Base-by-base conservation (phyloP, 2,113 vertebrate genomes). In the Poecile atricapillus region DNA sequence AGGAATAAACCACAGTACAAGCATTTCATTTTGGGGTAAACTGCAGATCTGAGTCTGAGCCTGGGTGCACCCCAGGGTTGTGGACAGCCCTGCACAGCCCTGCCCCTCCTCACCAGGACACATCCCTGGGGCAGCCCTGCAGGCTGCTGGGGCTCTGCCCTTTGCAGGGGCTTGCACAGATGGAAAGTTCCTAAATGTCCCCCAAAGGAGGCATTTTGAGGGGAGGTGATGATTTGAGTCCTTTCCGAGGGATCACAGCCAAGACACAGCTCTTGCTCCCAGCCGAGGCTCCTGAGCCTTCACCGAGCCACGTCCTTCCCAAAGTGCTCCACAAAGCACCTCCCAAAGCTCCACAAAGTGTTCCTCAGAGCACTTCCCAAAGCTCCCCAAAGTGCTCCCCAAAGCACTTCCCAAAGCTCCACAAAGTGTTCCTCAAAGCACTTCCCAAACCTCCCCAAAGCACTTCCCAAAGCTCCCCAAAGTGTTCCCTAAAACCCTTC, bases 1-100 rank as follows among this genome's bases (percentile, higher is more conserved):
- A 43, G 67, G 0, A 44, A 56, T 13, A 41, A 55, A 24, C 0
- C 18, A 20, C 1, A 7, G n/a, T 15, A 13, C 2, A 4, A 9
- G 12, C 21, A 16, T 70, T 79, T 79, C 3, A 10, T 3, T 65
- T 67, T 44, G 1, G 7, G 46, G 63, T 16, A 16, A 8, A 55
- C 1, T 7, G 28, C 27, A 46, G 6, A 25, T 2, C 0, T 2
- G 22, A 75, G 35, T 46, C 59, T 3, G 23, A 58, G 44, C 5
- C 50, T 3, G 2, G 13, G 43, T 2, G 31, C 23, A 9, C 9
- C 41, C 58, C 63, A 11, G 39, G 71, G 7, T 11, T 0, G 58
- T 4, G 41, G 18, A 12, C 24, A 46, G 8, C 39, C 52, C 50
- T 22, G 56, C 23, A 9, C 14, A 24, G 21, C 20, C 2, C 43